Base-by-base conservation (phyloP, 2,888 invertebrate genomes). In the Dorcus parallelipipedus region DNA sequence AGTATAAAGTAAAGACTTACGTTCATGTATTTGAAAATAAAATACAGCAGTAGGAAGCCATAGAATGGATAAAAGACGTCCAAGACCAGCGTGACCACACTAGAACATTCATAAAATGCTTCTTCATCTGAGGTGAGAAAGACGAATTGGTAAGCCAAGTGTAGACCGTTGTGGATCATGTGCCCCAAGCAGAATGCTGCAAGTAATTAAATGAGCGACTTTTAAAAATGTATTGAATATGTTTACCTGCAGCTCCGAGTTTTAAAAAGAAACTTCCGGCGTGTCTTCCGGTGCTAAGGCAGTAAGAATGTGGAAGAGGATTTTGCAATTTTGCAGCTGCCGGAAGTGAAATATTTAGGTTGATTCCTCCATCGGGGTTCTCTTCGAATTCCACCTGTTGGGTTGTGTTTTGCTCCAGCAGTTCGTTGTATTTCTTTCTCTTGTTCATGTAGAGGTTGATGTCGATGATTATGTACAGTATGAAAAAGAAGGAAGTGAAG, bases 21-120 rank as follows among this genome's bases (percentile, higher is more conserved):
- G 76, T 91, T 91, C 3, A 90, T 89, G 75, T 90, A 91, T 74
- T 91, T 90, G 74, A 91, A 91, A 64, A 91, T 86, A 73, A 92
- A 90, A 76, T 87, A 91, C 1, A 92, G 81, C 68, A 90, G 86
- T 48, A 88, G 76, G 73, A 92, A 88, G 41, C 90, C 89, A 76
- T 90, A 91, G 17, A 85, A 70, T 0, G 91, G 88, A 68, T 87
- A 86, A 52, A 89, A 72, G n/a, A 90, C 75, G 63, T 90, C 89
- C 38, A 88, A 78, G 3, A 85, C 77, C 2, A 89, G 80, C 65
- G 84, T 83, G 1, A 83, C 71, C 33, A 84, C 73, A 58, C 84
- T 83, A 50, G 86, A 82, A 74, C 91, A 91, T 54, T 83, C 77
- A 52, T 82, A 79, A 62, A 84, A 83, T 1, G 83, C 79, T 9